These are phyloP conservation scores for Sipha flava DNA, from an alignment of 1,140 invertebrate genomes.

Conservation along the genomic window DNA sequence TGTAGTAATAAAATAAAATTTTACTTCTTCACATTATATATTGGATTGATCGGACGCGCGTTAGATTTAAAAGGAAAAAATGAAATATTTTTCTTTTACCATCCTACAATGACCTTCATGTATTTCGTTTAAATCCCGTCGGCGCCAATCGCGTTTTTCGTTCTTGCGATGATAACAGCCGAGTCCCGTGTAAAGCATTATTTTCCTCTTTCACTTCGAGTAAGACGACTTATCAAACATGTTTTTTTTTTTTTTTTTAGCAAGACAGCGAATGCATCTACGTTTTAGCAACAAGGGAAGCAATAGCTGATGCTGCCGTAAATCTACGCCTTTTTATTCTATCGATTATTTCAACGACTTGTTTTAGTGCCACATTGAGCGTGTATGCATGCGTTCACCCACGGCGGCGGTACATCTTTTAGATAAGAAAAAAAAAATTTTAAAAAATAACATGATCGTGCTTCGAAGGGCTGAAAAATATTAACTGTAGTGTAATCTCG, in stretches of 20 bases:
- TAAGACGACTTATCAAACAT: slow-evolving; percentile 4
- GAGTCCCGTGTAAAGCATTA: neutral
- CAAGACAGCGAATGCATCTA: neutral
- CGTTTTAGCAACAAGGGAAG: neutral
- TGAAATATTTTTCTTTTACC: neutral
- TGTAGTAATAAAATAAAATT: neutral
- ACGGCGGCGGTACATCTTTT: neutral
- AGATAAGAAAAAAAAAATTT: neutral
- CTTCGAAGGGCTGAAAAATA: slow-evolving; percentile 26
- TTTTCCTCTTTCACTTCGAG: neutral
- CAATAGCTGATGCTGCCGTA: neutral
- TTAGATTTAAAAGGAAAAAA: neutral
- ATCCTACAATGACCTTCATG: neutral
- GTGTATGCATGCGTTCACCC: neutral
- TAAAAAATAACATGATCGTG: neutral
- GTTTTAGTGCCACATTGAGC: neutral
- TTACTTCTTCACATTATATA: neutral
- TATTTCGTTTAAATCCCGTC: neutral
- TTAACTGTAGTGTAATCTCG: neutral
- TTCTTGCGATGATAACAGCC: neutral
- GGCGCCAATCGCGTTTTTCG: neutral
- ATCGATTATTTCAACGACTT: slow-evolving; percentile 24
- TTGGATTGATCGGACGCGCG: neutral
- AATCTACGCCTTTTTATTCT: slow-evolving; percentile 26
- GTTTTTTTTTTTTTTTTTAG: neutral